Conservation (phyloP, 1,140 invertebrate genomes). For the Zaprionus camerounensis region DNA sequence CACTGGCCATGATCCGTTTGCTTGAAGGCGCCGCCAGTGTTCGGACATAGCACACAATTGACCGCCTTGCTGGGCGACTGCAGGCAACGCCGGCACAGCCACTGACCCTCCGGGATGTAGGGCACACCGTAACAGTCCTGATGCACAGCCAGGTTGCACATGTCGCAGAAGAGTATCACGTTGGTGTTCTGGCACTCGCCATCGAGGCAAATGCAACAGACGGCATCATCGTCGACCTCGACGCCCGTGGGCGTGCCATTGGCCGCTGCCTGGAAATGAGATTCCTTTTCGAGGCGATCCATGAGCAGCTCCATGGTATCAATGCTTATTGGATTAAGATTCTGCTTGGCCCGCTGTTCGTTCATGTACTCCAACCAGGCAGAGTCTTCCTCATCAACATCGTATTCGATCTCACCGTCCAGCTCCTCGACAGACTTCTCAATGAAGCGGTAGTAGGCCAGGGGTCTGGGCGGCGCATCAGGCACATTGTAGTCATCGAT, state of each 20-base stretch:
- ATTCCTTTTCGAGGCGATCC: constrained; percentile 99
- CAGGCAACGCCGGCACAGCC: constrained; percentile 97
- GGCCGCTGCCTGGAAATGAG: constrained; percentile 91
- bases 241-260: constrained; percentile 88
- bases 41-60: constrained; percentile 98
- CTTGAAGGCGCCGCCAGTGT: constrained; percentile 99
- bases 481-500: constrained; percentile 91
- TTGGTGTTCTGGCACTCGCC: constrained; percentile 91
- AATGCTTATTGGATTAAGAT: constrained; percentile 89
- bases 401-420: constrained; percentile 97
- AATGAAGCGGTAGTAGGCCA: constrained; percentile 95
- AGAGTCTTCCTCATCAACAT: constrained; percentile 98
- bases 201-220: constrained; percentile 97
- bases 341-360: constrained; percentile 89
- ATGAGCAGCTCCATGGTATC: constrained; percentile 97
- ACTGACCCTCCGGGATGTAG: constrained; percentile 99
- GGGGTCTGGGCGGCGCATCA: constrained; percentile 91
- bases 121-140: constrained; percentile 99
- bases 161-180: constrained; percentile 97
- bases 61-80: constrained; percentile 98
- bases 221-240: constrained; percentile 98
- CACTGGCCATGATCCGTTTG: constrained; percentile 98
- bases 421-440: constrained; percentile 97
- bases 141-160: constrained; percentile 99
- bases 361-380: constrained; percentile 96